phyloP scores from a whole-genome alignment of 2,797 vertebrate genomes.

The Falco novaeseelandiae region DNA sequence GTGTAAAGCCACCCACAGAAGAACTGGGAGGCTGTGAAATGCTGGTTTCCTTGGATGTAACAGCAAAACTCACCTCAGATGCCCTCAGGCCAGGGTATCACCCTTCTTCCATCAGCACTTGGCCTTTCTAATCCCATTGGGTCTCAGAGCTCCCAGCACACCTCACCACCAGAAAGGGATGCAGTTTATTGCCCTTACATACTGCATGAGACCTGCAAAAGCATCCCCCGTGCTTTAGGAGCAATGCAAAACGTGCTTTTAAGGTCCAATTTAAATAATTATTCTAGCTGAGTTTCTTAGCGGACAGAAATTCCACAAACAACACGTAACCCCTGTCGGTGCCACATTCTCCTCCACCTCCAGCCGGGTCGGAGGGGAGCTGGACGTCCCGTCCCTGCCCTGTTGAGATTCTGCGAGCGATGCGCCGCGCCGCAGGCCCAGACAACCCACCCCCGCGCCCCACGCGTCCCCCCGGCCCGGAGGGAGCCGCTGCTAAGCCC shows the following conservation, averaged over 20 bases:
- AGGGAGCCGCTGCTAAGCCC: not conserved
- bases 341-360: not conserved
- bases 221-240: not conserved
- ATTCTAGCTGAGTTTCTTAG: not conserved
- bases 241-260: not conserved
- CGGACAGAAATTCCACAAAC: no score
- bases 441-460: no score
- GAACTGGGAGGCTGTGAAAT: not conserved
- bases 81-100: not conserved
- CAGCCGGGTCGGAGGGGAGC: not conserved
- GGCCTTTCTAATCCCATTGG: not conserved
- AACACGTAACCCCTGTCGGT: not conserved
- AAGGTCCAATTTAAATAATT: not conserved
- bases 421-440: not conserved
- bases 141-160: not conserved
- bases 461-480: no score
- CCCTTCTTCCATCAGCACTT: not conserved
- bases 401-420: not conserved
- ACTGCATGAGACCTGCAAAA: not conserved
- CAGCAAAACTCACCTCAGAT: not conserved
- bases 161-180: not conserved
- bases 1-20: not conserved
- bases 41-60: not conserved
- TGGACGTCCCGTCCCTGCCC: no score
- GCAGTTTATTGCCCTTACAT: not conserved